Conservation (phyloP, 1,140 invertebrate genomes). For the Microvelia longipes region DNA sequence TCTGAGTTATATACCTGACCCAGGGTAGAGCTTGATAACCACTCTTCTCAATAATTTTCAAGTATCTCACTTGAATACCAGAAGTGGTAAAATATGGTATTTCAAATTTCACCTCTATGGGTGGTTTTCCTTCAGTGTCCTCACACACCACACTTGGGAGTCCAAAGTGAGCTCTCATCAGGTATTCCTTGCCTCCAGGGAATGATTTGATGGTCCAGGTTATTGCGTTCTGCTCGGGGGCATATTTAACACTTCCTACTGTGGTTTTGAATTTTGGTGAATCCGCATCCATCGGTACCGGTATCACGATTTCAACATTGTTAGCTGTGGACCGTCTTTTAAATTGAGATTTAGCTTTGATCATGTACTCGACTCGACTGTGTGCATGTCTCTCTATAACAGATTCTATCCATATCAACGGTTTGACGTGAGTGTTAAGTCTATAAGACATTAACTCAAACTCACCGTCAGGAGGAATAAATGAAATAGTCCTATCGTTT, state of each 20-base stretch:
- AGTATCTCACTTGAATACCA: slow-evolving; percentile 93
- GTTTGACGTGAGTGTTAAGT: slow-evolving; percentile 54
- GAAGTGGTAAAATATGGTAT: slow-evolving; percentile 99
- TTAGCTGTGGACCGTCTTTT: slow-evolving; percentile 96
- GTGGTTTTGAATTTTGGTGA: slow-evolving; percentile 98
- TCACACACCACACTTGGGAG: slow-evolving; percentile 91
- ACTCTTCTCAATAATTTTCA: slow-evolving; percentile 99
- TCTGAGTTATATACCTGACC: slow-evolving; percentile 99
- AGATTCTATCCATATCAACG: slow-evolving; percentile 98
- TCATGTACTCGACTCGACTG: slow-evolving; percentile 97
- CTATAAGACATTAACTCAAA: slow-evolving; percentile 93
- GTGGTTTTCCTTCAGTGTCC: slow-evolving; percentile 90
- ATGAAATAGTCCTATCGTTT: slow-evolving; percentile 96
- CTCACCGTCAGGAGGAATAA: slow-evolving; percentile 98
- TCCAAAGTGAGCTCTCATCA: slow-evolving; percentile 99
- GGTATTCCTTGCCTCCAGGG: slow-evolving; percentile 96
- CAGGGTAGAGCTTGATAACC: slow-evolving; percentile 98
- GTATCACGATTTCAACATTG: slow-evolving; percentile 98
- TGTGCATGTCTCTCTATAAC: slow-evolving; percentile 98
- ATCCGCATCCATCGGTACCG: slow-evolving; percentile 94
- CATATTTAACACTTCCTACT: slow-evolving; percentile 93
- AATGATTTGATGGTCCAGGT: slow-evolving; percentile 99
- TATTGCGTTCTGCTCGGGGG: slow-evolving; percentile 92
- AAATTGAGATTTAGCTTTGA: slow-evolving; percentile 98
- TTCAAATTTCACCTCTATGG: slow-evolving; percentile 98